phyloP scores from a whole-genome alignment of 2,888 invertebrate genomes.

The Caenorhabditis japonica region DNA sequence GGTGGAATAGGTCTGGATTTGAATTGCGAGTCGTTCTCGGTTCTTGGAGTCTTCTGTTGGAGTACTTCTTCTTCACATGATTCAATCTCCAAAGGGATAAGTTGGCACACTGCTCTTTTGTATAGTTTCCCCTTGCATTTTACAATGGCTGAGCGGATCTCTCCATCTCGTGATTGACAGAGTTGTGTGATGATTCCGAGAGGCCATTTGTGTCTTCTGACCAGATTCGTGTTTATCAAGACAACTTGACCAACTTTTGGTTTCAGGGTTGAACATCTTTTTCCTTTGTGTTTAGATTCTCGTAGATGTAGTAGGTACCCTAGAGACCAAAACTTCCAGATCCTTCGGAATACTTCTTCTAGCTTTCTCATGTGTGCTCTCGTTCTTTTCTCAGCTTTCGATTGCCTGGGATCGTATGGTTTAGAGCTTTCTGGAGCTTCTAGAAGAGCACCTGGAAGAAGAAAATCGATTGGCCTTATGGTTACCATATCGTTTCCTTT shows the following conservation, averaged over 20 bases:
- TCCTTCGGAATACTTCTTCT: not conserved
- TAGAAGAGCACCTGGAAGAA: not conserved
- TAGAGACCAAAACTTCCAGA: not conserved
- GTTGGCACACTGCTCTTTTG: constrained; percentile 3
- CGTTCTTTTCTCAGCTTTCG: not conserved
- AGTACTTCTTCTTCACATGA: not conserved
- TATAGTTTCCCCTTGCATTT: constrained; percentile 4
- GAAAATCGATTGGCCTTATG: constrained; percentile 11
- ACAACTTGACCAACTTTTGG: constrained; percentile 17
- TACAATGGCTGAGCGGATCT: not conserved
- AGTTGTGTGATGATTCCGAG: not conserved
- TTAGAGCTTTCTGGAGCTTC: not conserved
- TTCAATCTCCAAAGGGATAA: constrained; percentile 9
- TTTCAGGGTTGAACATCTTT: not conserved
- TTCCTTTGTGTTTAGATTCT: constrained; percentile 6
- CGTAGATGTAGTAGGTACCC: constrained; percentile 4
- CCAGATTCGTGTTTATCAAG: not conserved
- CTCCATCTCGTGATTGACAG: not conserved
- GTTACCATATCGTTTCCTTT: not conserved
- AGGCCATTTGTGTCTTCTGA: not conserved
- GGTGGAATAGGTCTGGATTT: constrained; percentile 2
- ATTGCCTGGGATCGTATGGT: not conserved
- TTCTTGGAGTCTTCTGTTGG: no score
- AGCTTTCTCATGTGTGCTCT: not conserved
- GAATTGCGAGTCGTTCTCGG: not conserved